phyloP scores from a whole-genome alignment of 2,888 invertebrate species.

The Mythimna vitellina region DNA sequence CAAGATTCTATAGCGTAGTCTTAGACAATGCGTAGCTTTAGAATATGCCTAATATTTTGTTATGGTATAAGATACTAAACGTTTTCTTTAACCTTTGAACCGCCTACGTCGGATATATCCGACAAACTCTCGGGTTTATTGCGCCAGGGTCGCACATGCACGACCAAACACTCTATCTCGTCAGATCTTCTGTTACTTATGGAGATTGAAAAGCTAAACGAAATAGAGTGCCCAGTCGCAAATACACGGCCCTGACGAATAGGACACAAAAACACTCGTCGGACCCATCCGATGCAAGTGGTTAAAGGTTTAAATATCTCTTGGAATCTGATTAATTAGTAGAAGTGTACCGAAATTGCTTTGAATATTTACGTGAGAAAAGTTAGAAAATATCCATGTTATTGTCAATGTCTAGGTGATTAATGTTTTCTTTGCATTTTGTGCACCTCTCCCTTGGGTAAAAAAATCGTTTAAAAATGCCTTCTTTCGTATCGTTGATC shows the following conservation, averaged over 20 bases:
- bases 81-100: slow-evolving; percentile 22
- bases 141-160: too few relatives aligned
- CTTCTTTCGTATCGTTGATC: slow-evolving; percentile 25
- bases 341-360: slow-evolving; percentile 46
- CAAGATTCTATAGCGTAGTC: slow-evolving; percentile 47
- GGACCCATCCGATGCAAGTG: too few relatives aligned
- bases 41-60: slow-evolving; percentile 62
- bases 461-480: slow-evolving; percentile 13
- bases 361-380: slow-evolving; percentile 42
- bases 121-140: too few relatives aligned
- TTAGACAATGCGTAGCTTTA: slow-evolving; percentile 56
- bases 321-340: slow-evolving; percentile 34
- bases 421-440: slow-evolving; percentile 39
- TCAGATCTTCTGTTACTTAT: too few relatives aligned
- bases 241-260: too few relatives aligned
- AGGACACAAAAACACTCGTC: too few relatives aligned
- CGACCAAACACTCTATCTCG: too few relatives aligned
- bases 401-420: slow-evolving; percentile 39
- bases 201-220: too few relatives aligned
- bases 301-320: slow-evolving; percentile 6
- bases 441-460: slow-evolving; percentile 16
- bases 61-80: slow-evolving; percentile 52
- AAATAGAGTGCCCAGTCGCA: too few relatives aligned
- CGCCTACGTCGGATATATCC: too few relatives aligned
- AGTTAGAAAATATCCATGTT: slow-evolving; percentile 23